A percentile compares a stretch with the other conserved stretches of the same genome.
phyloP scores from a whole-genome alignment of 2,888 invertebrate genomes.

The Dione juno region DNA sequence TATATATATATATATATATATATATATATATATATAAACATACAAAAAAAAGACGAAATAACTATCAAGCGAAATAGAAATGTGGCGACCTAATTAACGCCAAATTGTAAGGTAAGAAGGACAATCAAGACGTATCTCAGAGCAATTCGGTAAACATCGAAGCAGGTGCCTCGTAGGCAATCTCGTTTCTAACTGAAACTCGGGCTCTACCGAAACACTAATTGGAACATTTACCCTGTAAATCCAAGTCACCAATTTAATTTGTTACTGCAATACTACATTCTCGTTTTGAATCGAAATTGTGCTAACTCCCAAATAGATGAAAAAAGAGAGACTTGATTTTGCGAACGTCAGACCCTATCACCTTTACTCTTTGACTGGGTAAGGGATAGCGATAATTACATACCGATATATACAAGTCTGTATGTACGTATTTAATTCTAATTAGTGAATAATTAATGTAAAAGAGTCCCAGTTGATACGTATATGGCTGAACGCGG shows the following conservation, averaged over 20 bases:
- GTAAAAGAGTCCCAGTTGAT: no score
- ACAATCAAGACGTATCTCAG: slow-evolving; percentile 41
- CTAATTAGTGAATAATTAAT: not conserved
- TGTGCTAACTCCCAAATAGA: slow-evolving; percentile 32
- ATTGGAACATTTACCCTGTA: slow-evolving; percentile 77
- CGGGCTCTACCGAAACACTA: slow-evolving; percentile 70
- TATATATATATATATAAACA: no score
- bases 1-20: no score
- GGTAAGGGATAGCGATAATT: not conserved
- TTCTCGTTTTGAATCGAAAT: slow-evolving; percentile 34
- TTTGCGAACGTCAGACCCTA: slow-evolving; percentile 19
- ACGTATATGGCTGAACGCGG: not conserved
- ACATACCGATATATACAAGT: not conserved
- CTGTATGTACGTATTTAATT: not conserved
- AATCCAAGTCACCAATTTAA: slow-evolving; percentile 76
- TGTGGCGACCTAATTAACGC: not conserved
- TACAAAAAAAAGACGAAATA: not conserved
- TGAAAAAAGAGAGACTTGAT: slow-evolving; percentile 18
- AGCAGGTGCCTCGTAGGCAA: slow-evolving; percentile 58
- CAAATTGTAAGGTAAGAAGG: slow-evolving; percentile 26
- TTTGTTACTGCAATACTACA: slow-evolving; percentile 56
- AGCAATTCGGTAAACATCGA: slow-evolving; percentile 47
- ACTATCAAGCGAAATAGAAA: not conserved
- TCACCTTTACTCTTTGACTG: slow-evolving; percentile 12
- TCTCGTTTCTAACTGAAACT: slow-evolving; percentile 65